phyloP scores from a whole-genome alignment of 2,888 invertebrate species.

The Mamestra brassicae region DNA sequence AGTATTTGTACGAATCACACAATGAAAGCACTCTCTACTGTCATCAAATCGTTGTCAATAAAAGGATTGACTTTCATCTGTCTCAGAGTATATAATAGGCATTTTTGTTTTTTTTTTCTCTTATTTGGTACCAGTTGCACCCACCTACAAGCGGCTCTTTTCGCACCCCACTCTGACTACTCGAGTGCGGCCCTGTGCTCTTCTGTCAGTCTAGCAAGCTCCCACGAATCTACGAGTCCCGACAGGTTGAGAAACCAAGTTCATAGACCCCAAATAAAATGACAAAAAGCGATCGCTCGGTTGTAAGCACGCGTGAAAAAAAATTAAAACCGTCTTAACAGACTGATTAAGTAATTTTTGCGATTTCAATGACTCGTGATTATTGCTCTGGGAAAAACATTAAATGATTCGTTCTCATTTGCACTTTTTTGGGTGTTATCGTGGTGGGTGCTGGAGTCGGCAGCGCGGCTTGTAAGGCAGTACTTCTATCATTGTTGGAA shows the following conservation, averaged over 20 bases:
- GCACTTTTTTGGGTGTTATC: constrained; percentile 5
- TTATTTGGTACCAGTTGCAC: not conserved
- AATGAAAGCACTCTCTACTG: not conserved
- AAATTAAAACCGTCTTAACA: constrained; percentile 60
- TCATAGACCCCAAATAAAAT: constrained; percentile 68
- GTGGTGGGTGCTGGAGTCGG: constrained; percentile 8
- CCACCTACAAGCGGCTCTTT: not conserved
- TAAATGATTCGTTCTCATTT: constrained; percentile 39
- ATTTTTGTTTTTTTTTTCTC: not conserved
- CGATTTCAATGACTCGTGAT: constrained; percentile 62
- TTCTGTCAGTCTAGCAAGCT: constrained; percentile 64
- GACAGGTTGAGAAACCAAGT: constrained; percentile 67
- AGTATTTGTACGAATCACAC: too few species aligned
- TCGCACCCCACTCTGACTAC: not conserved
- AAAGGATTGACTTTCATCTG: not conserved
- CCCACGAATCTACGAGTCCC: constrained; percentile 70
- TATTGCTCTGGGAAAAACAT: constrained; percentile 41
- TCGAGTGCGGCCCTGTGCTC: constrained; percentile 50
- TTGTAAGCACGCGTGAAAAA: constrained; percentile 64
- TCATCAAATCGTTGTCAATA: not conserved
- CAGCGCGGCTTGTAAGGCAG: not conserved
- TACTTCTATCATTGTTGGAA: not conserved
- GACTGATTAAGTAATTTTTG: constrained; percentile 64
- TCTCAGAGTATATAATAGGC: not conserved
- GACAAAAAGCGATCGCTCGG: constrained; percentile 67